Conservation (phyloP, 1,140 invertebrate genomes). For the Drosophila ogumai region DNA sequence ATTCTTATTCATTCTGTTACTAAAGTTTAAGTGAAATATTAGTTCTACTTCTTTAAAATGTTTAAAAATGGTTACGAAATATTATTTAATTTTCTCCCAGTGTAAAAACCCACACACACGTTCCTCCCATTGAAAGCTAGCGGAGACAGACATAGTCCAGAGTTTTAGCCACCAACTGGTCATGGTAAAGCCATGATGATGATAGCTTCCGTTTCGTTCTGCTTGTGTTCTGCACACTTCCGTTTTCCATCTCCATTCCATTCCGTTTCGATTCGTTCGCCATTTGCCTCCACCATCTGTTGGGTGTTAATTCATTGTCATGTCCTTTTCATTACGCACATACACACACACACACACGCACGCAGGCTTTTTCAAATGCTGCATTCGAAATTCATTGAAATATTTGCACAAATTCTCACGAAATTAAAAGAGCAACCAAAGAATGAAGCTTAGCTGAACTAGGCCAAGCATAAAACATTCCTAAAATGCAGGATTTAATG, state of each 20-base stretch:
- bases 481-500: constrained; percentile 1
- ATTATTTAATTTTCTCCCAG: not conserved
- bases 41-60: no score
- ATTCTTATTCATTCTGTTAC: no score
- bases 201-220: constrained; percentile 53
- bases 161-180: constrained; percentile 44
- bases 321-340: constrained; percentile 69
- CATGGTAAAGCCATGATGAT: constrained; percentile 42
- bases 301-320: constrained; percentile 75
- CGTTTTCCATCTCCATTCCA: constrained; percentile 31
- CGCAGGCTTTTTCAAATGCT: not conserved
- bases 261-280: constrained; percentile 14
- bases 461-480: not conserved
- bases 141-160: constrained; percentile 34
- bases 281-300: constrained; percentile 46
- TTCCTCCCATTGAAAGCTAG: not conserved
- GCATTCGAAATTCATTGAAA: constrained; percentile 22
- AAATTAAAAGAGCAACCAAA: constrained; percentile 8
- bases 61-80: not conserved
- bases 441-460: not conserved
- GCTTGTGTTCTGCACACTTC: constrained; percentile 32
- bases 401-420: constrained; percentile 28
- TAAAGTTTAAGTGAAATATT: not conserved
- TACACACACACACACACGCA: constrained; percentile 42
- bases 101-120: constrained; percentile 6